Base-by-base conservation (phyloP, 2,888 invertebrate genomes). In the Diplolepis rosae region DNA sequence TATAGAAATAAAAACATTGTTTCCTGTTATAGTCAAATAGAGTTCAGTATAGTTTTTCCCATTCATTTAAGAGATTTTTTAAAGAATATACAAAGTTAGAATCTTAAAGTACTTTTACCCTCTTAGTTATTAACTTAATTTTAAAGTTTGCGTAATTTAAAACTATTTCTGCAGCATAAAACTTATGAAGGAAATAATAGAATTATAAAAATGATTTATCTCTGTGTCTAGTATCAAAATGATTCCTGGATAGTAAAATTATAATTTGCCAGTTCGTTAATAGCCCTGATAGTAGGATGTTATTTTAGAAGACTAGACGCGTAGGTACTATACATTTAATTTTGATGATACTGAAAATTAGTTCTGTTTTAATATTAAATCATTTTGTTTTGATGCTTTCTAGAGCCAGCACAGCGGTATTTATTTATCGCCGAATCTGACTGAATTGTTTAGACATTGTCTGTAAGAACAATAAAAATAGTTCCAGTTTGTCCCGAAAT, bases 231-330 rank as follows among this genome's bases (percentile, higher is more conserved):
- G 13, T 11, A 24, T 61, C 7, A 13, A 61, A 4, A 32, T 22
- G 24, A 61, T 24, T 6, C 2, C 22, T 24, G 24, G 22, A 22
- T 30, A 5, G 24, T 24, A 52, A 61, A 7, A 61, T 39, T 39
- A 24, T 39, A 24, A 61, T 61, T 61, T 61, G 61, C 61, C 61
- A 61, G 24, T 61, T 61, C n/a, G 24, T n/a, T 35, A 39, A n/a
- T 39, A 39, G 35, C 39, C 27, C n/a, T 39, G 27, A 61, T 13
- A 35, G 35, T 48, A 22, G 39, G 32, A 24, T 4, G 7, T 13
- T 61, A 15, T 30, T 32, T 54, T 54, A 54, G n/a, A n/a, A n/a
- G n/a, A n/a, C n/a, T n/a, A n/a, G 54, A 54, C 30, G 18, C 32
- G 30, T 54, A 52, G 52, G 30, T 52, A 52, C 28, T 30, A 15